Conservation (phyloP, 2,888 invertebrate genomes). For the Cheilosia scutellata region DNA sequence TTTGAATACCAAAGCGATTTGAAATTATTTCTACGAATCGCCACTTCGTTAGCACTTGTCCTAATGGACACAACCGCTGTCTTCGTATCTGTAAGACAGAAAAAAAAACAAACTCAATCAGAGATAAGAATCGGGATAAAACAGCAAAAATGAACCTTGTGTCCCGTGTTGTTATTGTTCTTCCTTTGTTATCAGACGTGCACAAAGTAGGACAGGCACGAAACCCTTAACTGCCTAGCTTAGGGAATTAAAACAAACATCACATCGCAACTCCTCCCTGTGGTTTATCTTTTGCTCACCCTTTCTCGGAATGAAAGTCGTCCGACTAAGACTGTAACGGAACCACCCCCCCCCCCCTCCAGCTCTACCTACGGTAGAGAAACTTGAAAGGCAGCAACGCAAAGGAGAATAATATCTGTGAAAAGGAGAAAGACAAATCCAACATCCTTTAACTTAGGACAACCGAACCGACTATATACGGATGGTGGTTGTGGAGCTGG, state of each 20-base stretch:
- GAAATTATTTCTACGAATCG: constrained; percentile 57
- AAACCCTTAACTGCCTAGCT: constrained; percentile 61
- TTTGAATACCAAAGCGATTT: constrained; percentile 57
- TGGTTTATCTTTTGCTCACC: constrained; percentile 38
- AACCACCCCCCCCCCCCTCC: neutral
- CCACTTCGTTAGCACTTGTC: constrained; percentile 70
- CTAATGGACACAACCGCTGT: constrained; percentile 50
- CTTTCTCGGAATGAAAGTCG: neutral
- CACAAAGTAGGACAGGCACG: constrained; percentile 55
- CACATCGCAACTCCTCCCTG: constrained; percentile 57
- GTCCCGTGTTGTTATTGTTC: constrained; percentile 45
- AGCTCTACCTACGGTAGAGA: neutral
- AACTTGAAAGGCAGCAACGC: constrained; percentile 4
- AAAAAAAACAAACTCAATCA: constrained; percentile 58
- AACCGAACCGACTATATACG: neutral
- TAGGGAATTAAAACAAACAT: constrained; percentile 72
- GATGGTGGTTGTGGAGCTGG: neutral
- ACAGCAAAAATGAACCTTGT: constrained; percentile 33
- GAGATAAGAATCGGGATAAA: constrained; percentile 61
- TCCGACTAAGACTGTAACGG: neutral
- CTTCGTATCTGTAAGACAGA: constrained; percentile 13
- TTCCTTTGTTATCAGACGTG: constrained; percentile 3
- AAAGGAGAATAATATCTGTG: constrained; percentile 7
- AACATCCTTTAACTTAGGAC: constrained; percentile 39
- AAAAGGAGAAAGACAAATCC: constrained; percentile 29